These are phyloP conservation scores for Drosophila picticornis DNA, from an alignment of 2,888 invertebrate species.

Conservation along the genomic window DNA sequence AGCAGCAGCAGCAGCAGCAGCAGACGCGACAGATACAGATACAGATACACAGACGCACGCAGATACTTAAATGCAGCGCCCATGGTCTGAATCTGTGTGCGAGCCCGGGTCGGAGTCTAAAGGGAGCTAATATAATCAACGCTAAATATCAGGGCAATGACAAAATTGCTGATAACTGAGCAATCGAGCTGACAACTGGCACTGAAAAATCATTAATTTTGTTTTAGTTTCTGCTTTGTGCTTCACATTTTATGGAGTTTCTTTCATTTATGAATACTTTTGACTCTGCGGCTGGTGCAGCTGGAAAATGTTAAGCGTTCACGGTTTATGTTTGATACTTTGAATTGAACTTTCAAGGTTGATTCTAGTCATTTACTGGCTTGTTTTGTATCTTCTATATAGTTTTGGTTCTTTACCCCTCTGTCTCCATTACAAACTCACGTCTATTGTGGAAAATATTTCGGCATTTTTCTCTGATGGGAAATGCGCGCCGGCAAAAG, in stretches of 20 bases:
- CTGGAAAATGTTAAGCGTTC: conserved; percentile 29
- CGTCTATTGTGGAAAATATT: conserved; percentile 20
- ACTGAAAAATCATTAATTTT: conserved; percentile 69
- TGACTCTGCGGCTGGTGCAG: conserved; percentile 21
- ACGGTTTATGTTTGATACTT: conserved; percentile 47
- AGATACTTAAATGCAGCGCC: conserved; percentile 28
- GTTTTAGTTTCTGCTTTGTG: conserved; percentile 49
- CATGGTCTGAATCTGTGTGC: conserved; percentile 5
- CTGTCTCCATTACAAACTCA: conserved; percentile 24
- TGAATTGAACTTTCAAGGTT: conserved; percentile 56
- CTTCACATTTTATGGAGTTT: conserved; percentile 9
- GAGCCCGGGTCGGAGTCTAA: not conserved
- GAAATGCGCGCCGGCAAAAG: conserved; percentile 11
- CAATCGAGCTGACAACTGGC: conserved; percentile 29
- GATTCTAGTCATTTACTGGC: conserved; percentile 7
- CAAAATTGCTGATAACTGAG: conserved; percentile 76
- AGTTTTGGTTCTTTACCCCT: conserved; percentile 6
- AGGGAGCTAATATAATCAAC: conserved; percentile 62
- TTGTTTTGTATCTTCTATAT: conserved; percentile 25
- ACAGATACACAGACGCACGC: conserved; percentile 20
- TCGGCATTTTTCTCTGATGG: conserved; percentile 5
- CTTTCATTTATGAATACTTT: conserved; percentile 12
- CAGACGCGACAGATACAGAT: conserved; percentile 16
- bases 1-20: not conserved
- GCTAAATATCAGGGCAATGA: conserved; percentile 74